phyloP scores from a whole-genome alignment of 2,888 invertebrate species.

The Entomobrya proxima region DNA sequence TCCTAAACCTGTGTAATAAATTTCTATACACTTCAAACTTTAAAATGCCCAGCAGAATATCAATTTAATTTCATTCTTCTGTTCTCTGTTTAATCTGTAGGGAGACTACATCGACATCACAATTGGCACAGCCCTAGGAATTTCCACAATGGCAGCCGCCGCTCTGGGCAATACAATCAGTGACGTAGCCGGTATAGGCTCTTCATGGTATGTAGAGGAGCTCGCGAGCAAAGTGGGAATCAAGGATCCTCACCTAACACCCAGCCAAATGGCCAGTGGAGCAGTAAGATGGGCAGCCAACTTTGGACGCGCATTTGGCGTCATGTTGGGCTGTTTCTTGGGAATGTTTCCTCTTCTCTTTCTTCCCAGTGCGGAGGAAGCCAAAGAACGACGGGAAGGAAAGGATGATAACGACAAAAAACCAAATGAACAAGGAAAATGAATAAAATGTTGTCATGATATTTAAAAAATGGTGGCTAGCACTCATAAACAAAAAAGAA shows the following conservation, averaged over 20 bases:
- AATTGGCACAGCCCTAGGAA: conserved; percentile 89
- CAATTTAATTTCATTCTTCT: neutral
- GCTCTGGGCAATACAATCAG: conserved; percentile 97
- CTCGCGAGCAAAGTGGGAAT: conserved; percentile 89
- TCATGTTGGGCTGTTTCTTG: conserved; percentile 93
- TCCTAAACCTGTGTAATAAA: too few species aligned
- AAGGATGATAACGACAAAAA: conserved; percentile 7
- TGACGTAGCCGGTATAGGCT: conserved; percentile 95
- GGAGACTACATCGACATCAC: conserved; percentile 96
- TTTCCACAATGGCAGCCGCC: conserved; percentile 91
- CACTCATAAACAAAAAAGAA: too few species aligned
- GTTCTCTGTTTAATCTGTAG: conserved; percentile 81
- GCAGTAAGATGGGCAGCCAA: conserved; percentile 87
- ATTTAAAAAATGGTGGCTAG: too few species aligned
- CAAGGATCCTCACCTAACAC: conserved; percentile 88
- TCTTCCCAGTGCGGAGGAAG: conserved; percentile 76
- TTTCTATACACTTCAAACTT: too few species aligned
- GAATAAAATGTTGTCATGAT: too few species aligned
- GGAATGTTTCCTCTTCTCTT: conserved; percentile 96
- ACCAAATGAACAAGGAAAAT: neutral
- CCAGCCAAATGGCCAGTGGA: conserved; percentile 91
- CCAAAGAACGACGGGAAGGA: conserved; percentile 53
- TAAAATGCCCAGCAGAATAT: too few species aligned
- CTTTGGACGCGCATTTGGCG: conserved; percentile 93
- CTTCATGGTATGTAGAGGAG: conserved; percentile 96